A percentile compares a stretch with the other conserved stretches of the same genome.
Evolutionary conservation across 2,888 invertebrate species (phyloP).

Genomic region (Drosophila fulvimacula): DNA sequence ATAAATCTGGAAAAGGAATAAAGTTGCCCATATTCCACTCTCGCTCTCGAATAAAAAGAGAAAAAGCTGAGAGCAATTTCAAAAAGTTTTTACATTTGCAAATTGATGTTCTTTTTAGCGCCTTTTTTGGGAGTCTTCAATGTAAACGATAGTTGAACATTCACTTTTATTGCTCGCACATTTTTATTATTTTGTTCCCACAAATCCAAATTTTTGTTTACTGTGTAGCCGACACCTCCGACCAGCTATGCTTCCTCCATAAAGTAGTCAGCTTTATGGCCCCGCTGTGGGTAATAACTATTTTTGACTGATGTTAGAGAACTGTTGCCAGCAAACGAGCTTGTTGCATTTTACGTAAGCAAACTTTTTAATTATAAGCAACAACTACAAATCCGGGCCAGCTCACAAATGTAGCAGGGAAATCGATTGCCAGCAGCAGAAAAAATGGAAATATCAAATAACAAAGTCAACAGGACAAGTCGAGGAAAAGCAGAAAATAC

Average conservation of each 20-base stretch:
- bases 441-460: conserved; percentile 16
- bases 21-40: too few relatives aligned
- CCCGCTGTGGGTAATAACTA: conserved; percentile 31
- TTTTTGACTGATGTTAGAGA: conserved; percentile 11
- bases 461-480: conserved; percentile 18
- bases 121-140: background rate
- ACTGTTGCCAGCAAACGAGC: conserved; percentile 5
- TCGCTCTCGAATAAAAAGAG: background rate
- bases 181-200: background rate
- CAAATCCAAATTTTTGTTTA: conserved; percentile 9
- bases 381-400: conserved; percentile 6
- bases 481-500: background rate
- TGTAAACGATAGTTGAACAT: background rate
- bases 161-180: background rate
- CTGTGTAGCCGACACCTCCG: conserved; percentile 4
- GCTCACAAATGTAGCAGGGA: background rate
- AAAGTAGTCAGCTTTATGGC: conserved; percentile 50
- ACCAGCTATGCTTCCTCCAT: conserved; percentile 24
- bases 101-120: background rate
- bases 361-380: conserved; percentile 34
- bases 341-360: conserved; percentile 13
- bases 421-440: background rate
- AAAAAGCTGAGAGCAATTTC: background rate
- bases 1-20: background rate
- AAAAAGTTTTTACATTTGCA: background rate